These are phyloP conservation scores for Datnioides undecimradiatus DNA, from an alignment of 2,113 vertebrate species.

Conservation along the genomic window DNA sequence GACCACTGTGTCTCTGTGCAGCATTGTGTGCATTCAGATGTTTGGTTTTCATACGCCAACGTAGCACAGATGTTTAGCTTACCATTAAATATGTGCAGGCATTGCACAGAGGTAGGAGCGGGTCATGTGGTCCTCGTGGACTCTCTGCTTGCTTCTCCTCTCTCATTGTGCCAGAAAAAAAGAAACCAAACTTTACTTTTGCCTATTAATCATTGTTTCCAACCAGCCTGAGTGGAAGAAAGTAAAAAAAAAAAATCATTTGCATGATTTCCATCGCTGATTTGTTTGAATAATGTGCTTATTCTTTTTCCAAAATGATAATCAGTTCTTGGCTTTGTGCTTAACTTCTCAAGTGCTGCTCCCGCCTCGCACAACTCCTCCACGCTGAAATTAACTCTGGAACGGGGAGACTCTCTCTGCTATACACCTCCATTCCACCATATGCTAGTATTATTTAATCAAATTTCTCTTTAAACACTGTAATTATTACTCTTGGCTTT, in stretches of 20 bases:
- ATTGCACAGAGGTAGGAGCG: not conserved
- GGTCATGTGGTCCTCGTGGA: conserved; percentile 30
- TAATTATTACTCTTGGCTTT: not conserved
- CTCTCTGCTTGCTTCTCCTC: not conserved
- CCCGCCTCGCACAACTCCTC: conserved; percentile 18
- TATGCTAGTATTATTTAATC: conserved; percentile 11
- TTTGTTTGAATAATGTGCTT: conserved; percentile 74
- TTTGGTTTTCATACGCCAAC: conserved; percentile 5
- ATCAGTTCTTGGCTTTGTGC: conserved; percentile 61
- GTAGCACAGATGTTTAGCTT: conserved; percentile 26
- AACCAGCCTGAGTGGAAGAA: conserved; percentile 43
- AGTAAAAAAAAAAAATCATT: conserved; percentile 33
- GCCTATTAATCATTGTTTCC: conserved; percentile 66
- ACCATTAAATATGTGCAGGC: not conserved
- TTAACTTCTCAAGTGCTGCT: conserved; percentile 61
- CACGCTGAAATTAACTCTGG: conserved; percentile 59
- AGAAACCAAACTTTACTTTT: conserved; percentile 24
- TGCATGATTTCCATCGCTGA: conserved; percentile 69
- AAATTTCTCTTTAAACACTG: not conserved
- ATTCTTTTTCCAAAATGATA: conserved; percentile 64
- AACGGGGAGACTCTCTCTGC: conserved; percentile 20
- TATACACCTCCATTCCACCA: not conserved
- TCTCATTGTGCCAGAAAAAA: conserved; percentile 12
- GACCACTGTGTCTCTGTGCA: not conserved
- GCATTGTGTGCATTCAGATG: not conserved